Base-by-base conservation (phyloP, 2,888 invertebrate species). In the Mechanitis mazaeus region DNA sequence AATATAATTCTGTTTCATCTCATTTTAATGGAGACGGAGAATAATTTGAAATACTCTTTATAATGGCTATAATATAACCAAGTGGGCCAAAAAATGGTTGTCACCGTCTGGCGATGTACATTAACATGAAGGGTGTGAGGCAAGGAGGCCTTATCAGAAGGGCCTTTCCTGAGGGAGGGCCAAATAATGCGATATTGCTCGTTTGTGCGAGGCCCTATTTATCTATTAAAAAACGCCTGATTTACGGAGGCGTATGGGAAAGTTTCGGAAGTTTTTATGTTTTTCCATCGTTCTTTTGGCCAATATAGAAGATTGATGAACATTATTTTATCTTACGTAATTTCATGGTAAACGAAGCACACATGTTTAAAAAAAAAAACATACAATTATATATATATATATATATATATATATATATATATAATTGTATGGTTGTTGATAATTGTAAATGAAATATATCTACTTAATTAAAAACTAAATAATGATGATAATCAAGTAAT, bases 171-270 rank as follows among this genome's bases (percentile, higher is more conserved):
- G 85, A 85, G 88, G 87, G 90, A 85, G 89, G 84, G 78, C 87
- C 88, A 86, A 88, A 90, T 89, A 89, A 90, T 89, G 88, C 80
- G 87, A 90, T 90, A 90, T 89, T 89, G 88, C 90, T 89, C 89
- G 90, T 90, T 90, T 89, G 87, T 84, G 88, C 85, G 84, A 85
- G 85, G 85, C 81, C 86, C 90, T 90, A 90, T 90, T 90, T 90
- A 90, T 90, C 90, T 90, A 90, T 90, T 90, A 89, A 90, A 88
- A 90, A 90, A 87, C 85, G 85, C 71, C 75, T 85, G 86, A 89
- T 90, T 87, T 90, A 90, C 76, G 80, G 71, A 66, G 77, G 73
- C 79, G 82, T 86, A 85, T 87, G 87, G 86, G 81, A 87, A 87
- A 85, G 79, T 87, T 86, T 74, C 75, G 83, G 83, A 85, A 86